phyloP scores from a whole-genome alignment of 2,113 vertebrate genomes.

The Corythaeola cristata region DNA sequence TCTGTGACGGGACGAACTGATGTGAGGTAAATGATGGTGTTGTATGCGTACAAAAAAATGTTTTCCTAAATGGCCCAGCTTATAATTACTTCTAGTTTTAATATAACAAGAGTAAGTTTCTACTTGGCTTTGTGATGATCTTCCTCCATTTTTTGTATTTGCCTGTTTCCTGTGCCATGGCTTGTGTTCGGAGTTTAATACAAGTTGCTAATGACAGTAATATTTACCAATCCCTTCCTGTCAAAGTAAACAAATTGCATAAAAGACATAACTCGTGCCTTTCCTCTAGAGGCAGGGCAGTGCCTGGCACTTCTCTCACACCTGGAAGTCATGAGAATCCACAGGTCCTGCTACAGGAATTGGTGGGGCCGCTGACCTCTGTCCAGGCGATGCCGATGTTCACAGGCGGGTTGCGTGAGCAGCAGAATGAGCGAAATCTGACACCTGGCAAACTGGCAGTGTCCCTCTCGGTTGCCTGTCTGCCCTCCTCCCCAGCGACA shows the following conservation, averaged over 20 bases:
- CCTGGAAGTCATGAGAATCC: background rate
- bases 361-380: rapidly evolving
- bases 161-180: no score
- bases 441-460: rapidly evolving
- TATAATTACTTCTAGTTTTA: background rate
- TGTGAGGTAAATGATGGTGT: background rate
- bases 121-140: background rate
- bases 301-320: background rate
- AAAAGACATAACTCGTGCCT: background rate
- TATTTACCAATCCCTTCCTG: background rate
- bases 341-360: background rate
- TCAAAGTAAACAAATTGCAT: background rate
- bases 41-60: background rate
- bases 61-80: background rate
- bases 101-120: background rate
- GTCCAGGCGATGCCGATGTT: background rate
- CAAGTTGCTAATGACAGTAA: background rate
- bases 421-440: background rate
- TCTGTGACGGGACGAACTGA: background rate
- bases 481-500: background rate
- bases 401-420: background rate
- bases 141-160: background rate
- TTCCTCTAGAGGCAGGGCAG: background rate
- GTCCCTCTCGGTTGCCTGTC: background rate
- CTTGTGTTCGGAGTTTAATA: background rate